Evolutionary conservation across 1,140 invertebrate species (phyloP).

Genomic region (Drosophila busckii): DNA sequence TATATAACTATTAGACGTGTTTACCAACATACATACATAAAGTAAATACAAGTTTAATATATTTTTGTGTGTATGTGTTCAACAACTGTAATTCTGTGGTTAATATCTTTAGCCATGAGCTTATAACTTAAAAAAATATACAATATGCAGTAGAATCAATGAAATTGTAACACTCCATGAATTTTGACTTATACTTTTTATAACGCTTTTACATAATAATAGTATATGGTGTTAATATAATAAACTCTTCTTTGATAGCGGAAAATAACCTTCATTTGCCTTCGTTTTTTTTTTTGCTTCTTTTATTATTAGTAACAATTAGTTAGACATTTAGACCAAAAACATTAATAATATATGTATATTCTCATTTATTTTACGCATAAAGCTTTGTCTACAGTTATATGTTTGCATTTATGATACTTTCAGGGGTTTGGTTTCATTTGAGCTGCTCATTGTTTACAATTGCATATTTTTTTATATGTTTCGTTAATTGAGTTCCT

Average conservation of each 20-base stretch:
- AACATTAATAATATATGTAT: conserved; percentile 75
- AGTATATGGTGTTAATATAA: conserved; percentile 38
- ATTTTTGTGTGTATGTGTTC: conserved; percentile 36
- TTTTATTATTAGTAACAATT: conserved; percentile 63
- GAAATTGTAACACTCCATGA: conserved; percentile 37
- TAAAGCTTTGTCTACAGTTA: conserved; percentile 73
- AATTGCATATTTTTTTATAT: conserved; percentile 73
- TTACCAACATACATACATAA: conserved; percentile 56
- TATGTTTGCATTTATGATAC: conserved; percentile 70
- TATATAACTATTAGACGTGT: conserved; percentile 51
- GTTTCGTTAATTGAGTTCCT: conserved; percentile 55
- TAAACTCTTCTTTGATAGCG: conserved; percentile 52
- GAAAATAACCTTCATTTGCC: conserved; percentile 59
- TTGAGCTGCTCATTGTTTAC: conserved; percentile 76
- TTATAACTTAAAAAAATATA: conserved; percentile 64
- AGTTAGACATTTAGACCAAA: conserved; percentile 77
- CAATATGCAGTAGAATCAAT: conserved; percentile 59
- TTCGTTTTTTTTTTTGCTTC: conserved; percentile 9
- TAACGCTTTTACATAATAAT: conserved; percentile 53
- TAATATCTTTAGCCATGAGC: conserved; percentile 59
- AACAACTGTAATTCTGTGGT: conserved; percentile 45
- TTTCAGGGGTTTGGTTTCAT: conserved; percentile 60
- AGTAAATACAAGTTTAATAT: conserved; percentile 59
- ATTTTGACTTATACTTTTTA: conserved; percentile 33
- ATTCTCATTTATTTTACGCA: conserved; percentile 52